Conservation (phyloP, 2,113 vertebrate species). For the Progne subis region DNA sequence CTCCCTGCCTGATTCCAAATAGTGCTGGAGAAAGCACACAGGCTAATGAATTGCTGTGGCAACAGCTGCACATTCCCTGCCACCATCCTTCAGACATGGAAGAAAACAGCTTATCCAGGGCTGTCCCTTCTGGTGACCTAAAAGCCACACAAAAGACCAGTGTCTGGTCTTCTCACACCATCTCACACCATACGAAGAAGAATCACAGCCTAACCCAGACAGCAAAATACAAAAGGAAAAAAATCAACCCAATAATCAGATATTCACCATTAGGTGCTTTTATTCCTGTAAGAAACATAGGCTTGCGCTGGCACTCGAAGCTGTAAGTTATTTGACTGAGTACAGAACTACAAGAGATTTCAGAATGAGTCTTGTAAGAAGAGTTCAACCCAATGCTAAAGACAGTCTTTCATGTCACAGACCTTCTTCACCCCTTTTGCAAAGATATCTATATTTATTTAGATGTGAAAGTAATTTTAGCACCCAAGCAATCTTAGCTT, state of each 20-base stretch:
- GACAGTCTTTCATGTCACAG: neutral
- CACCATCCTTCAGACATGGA: neutral
- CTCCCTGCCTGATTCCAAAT: neutral
- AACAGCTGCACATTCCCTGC: neutral
- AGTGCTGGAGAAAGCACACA: neutral
- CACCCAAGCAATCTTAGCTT: neutral
- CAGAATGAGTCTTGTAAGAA: neutral
- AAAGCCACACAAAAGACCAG: neutral
- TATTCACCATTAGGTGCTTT: neutral
- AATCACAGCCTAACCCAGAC: neutral
- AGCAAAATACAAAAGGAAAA: neutral
- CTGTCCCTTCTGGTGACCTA: neutral
- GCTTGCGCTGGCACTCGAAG: neutral
- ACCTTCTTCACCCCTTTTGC: neutral
- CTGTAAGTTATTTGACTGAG: neutral
- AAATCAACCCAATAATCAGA: neutral
- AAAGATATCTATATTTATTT: neutral
- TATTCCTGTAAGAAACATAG: neutral
- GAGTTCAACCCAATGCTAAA: neutral
- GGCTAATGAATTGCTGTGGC: neutral
- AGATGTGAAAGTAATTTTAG: neutral
- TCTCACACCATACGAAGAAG: neutral
- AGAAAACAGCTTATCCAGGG: neutral
- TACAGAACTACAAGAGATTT: neutral
- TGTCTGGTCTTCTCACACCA: rapidly evolving